Base-by-base conservation (phyloP, 2,888 invertebrate genomes). In the Patella caerulea region DNA sequence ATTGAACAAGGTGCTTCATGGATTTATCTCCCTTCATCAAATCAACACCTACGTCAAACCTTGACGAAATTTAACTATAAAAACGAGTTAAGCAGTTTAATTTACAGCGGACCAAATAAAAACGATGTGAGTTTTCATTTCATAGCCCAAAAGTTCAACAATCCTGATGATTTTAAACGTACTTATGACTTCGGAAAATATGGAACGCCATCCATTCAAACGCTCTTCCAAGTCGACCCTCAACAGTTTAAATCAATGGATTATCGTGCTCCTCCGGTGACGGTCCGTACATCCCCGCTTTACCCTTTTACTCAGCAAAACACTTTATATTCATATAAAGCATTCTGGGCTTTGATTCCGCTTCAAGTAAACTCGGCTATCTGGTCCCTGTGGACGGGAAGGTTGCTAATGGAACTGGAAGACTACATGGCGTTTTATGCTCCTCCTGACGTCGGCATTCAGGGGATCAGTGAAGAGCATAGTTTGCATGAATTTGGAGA, bases 341-440 rank as follows among this genome's bases (percentile, higher is more conserved):
- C 65, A 65, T 65, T 65, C 65, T 65, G 65, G 65, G 65, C 65
- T 65, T 14, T 65, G 65, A 24, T 65, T 65, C 65, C 65, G 19
- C 65, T 65, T 65, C 19, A 65, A 24, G 24, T 65, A 15, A 19
- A 65, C 24, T 24, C 65, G 19, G 19, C 11, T 65, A 65, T 24
- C 24, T 65, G 19, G 65, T 65, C 65, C 0, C 19, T 65, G 24
- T 65, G 65, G 65, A 65, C 65, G 19, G 65, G 65, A 24, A 65
- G 24, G 24, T 65, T 65, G 14, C 24, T 65, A 65, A 24, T 24
- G 24, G 19, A 24, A 65, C 65, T 65, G 19, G 65, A 65, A 24
- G 24, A 65, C 24, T 65, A 65, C 24, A 65, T 65, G 11, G 24
- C 24, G 11, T 65, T 24, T 65, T 65, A 65, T 65, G 19, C 65